Evolutionary conservation across 1,140 invertebrate genomes (phyloP).

Genomic region (Camponotus pennsylvanicus): DNA sequence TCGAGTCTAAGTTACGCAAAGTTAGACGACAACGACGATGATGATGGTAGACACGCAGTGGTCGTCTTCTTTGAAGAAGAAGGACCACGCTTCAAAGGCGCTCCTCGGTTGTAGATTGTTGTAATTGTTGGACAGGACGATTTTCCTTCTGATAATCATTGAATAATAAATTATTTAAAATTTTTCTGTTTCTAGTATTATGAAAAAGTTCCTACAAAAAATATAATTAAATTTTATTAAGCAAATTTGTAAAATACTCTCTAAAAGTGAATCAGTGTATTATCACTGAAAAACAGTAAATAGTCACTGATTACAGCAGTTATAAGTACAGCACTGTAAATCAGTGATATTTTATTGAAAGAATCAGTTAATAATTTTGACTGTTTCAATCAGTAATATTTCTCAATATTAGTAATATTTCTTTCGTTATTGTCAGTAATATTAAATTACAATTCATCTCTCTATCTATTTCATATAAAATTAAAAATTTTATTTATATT

Average conservation of each 20-base stretch:
- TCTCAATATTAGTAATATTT: no score
- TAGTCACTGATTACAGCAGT: no score
- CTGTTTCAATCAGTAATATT: no score
- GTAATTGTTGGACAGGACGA: constrained; percentile 6
- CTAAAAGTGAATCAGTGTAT: no score
- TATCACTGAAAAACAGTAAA: no score
- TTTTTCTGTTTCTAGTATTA: neutral
- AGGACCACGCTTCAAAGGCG: constrained; percentile 25
- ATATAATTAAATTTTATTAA: neutral
- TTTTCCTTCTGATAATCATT: constrained; percentile 9
- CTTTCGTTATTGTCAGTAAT: no score
- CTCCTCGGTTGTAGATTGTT: constrained; percentile 21
- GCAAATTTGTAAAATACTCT: neutral
- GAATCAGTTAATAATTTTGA: no score
- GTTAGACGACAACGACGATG: constrained; percentile 64
- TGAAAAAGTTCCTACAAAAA: neutral
- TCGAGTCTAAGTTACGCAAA: constrained; percentile 77
- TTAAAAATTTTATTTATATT: no score
- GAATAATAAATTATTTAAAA: neutral
- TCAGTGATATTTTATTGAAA: no score
- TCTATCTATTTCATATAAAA: no score
- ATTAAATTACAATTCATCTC: no score
- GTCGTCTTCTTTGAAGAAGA: constrained; percentile 38
- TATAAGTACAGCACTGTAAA: no score
- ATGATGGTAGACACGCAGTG: constrained; percentile 24